Base-by-base conservation (phyloP, 2,888 invertebrate species). In the Fragum whitleyi region DNA sequence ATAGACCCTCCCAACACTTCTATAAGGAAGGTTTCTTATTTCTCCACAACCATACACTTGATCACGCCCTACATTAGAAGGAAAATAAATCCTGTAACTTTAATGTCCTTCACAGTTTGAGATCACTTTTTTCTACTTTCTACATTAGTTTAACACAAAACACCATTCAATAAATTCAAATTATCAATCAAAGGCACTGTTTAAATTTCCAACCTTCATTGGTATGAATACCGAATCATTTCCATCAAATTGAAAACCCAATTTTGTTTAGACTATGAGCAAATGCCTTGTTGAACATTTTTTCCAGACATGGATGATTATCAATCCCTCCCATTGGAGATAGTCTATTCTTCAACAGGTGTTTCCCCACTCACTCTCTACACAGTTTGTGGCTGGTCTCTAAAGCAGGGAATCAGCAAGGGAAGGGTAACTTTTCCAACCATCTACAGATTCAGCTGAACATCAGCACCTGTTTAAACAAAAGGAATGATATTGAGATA, bases 381-480 rank as follows among this genome's bases (percentile, higher is more conserved):
- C 47, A 47, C 14, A 16, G 16, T 9, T 3, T 19, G 47, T n/a
- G 14, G 19, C 3, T 19, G 14, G 47, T 14, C 5, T 5, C 19
- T 47, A 3, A 47, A 47, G 47, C 47, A 47, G 47, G 47, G 47
- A 47, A 47, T 47, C 47, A 47, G 47, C 47, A 47, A 19, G 5
- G 47, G n/a, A 36, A n/a, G 47, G 47, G 47, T 14, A 14, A 9
- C 14, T 19, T 47, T 47, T n/a, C 47, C 47, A n/a, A 47, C 47
- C 47, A 47, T 47, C 47, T 14, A 47, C 47, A 47, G 47, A 5
- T 47, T 47, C 47, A 47, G 14, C 14, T 47, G 14, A 36, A 47
- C 47, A 19, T 47, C 61, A 61, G 32, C 61, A 61, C 61, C 61
- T 61, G 61, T 28, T 61, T 61, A 61, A 61, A 61, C 32, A 61